phyloP scores from a whole-genome alignment of 1,140 invertebrate species.

The Tetraneura akinire region DNA sequence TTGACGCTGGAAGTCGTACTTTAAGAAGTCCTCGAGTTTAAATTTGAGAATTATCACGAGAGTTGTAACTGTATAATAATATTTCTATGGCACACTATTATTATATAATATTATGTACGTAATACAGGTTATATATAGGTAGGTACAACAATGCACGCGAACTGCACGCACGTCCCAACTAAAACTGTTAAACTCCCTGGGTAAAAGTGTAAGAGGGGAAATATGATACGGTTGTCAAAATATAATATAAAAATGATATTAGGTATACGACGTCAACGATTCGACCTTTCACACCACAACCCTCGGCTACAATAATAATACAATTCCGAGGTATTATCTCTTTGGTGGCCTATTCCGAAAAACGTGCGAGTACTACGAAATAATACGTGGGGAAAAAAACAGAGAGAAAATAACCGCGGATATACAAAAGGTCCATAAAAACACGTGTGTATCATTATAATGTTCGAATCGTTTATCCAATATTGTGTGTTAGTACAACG shows the following conservation, averaged over 20 bases:
- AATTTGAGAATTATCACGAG: not conserved
- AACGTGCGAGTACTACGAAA: slow-evolving; percentile 24
- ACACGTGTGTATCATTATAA: not conserved
- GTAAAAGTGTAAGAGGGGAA: not conserved
- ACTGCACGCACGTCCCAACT: too few species aligned
- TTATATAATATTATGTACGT: not conserved
- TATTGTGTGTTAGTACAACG: not conserved
- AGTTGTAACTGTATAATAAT: not conserved
- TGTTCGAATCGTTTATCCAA: slow-evolving; percentile 31
- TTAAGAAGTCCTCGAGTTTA: not conserved
- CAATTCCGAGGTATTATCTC: not conserved
- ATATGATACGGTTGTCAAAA: not conserved
- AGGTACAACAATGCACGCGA: not conserved
- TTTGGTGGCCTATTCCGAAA: not conserved
- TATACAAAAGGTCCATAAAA: slow-evolving; percentile 29
- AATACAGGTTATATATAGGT: not conserved
- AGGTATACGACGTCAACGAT: slow-evolving; percentile 1
- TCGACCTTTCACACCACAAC: not conserved
- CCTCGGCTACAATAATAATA: slow-evolving; percentile 11
- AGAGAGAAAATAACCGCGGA: not conserved
- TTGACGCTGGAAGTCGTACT: not conserved
- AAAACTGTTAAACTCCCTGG: not conserved
- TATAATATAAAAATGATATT: slow-evolving; percentile 7
- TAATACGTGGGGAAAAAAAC: not conserved
- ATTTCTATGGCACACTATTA: too few species aligned